Evolutionary conservation across 2,888 invertebrate genomes (phyloP), one percentile per base, ranked within the genome.

Genomic region (Caenorhabditis afra): DNA sequence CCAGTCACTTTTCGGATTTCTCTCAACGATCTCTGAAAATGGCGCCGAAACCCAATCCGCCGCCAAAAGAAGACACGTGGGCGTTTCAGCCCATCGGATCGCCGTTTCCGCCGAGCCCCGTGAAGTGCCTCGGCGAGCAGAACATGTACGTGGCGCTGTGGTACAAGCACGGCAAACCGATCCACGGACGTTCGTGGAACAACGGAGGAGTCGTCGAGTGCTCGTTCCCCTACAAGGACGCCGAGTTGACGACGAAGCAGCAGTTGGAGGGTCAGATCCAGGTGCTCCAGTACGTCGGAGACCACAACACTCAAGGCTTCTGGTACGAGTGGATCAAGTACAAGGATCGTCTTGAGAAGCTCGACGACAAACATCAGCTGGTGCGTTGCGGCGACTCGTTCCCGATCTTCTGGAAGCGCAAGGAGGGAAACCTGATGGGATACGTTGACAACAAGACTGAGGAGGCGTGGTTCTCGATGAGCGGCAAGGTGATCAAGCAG

Each of bases 281-380:
- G 55, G 62, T 64, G 37, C 41, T 64, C 0, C 62, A 64, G 41
- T 64, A 64, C 35, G 14, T 64, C 41, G 62, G 62, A 22, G 62
- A 64, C 41, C 62, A 64, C 41, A 64, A 64, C 52, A 50, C 14
- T 10, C 62, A 64, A 41, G 62, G 62, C 12, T 85, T 79, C 79
- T 85, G 83, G 85, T 85, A 85, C 80, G 81, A 85, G 55, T 85
- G 85, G 85, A 85, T 85, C 75, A 68, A 83, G 73, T 85, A 85
- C 79, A 77, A 67, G 73, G 82, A 85, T 39, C 78, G 85, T 35
- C 62, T 85, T 68, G 81, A 80, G 50, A 85, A 83, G 77, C 47
- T 55, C 37, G 74, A 73, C 11, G 66, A 70, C 23, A 57, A 67
- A 18, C 77, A 71, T 16, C 70, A 86, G 49, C 52, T 82, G 12